Base-by-base conservation (phyloP, 1,140 invertebrate genomes). In the Leptinotarsa undecemlineata region DNA sequence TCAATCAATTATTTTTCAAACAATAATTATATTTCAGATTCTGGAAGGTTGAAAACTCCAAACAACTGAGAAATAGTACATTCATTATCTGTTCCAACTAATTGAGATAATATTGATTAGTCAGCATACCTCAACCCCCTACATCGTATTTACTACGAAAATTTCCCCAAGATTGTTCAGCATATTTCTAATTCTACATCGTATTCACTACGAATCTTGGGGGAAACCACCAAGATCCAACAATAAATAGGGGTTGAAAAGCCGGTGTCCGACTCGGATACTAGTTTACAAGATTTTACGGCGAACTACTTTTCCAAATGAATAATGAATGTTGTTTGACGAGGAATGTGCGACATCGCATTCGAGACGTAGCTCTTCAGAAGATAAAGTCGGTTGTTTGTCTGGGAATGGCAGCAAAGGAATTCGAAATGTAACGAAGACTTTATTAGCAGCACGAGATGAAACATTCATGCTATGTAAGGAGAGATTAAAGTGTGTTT, bases 321-420 rank as follows among this genome's bases (percentile, higher is more conserved):
- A 75, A 75, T 75, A 75, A 75, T 75, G 74, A 75, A 75, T 72
- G 60, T 26, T 23, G 42, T 48, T 71, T 68, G 74, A 62, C 20
- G 48, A 66, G 61, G 68, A 75, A 57, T 57, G 51, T 57, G 51
- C 51, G 51, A 57, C 51, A 57, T 57, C 15, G 15, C 51, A 19
- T 57, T 57, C 51, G n/a, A 57, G 51, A 15, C 51, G 17, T 57
- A n/a, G n/a, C 51, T 57, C n/a, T 57, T 19, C 15, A 57, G n/a
- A 19, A 57, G 17, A 57, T 57, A 57, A 57, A 57, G 51, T 57
- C n/a, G 51, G 51, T 57, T 57, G 17, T 57, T 57, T 57, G 51
- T 57, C 51, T 57, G 51, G 51, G 51, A 57, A 57, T 57, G 51
- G n/a, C 51, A 19, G 33, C 33, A 42, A 42, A 42, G 33, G 33